Conservation (phyloP, 2,888 invertebrate genomes). For the Scaptomyza tumidula region DNA sequence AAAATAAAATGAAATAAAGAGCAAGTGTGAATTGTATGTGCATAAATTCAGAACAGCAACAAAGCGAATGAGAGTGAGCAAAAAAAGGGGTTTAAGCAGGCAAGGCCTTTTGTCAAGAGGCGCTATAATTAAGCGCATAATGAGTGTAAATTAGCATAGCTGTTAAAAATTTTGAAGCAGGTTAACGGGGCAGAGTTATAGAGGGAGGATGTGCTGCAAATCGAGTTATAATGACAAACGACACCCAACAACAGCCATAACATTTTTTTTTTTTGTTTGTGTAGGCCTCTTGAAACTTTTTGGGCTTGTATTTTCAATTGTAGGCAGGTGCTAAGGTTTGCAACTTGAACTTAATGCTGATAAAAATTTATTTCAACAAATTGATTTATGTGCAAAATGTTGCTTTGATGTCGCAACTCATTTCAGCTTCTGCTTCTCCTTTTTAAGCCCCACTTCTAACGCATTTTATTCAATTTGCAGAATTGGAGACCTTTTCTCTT, state of each 20-base stretch:
- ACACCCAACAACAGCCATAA: conserved; percentile 23
- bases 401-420: conserved; percentile 66
- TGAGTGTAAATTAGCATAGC: conserved; percentile 65
- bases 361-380: conserved; percentile 67
- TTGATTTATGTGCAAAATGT: conserved; percentile 69
- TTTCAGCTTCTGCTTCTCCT: background rate
- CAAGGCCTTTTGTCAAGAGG: conserved; percentile 39
- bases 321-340: conserved; percentile 12
- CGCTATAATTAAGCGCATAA: conserved; percentile 64
- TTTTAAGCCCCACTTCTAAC: background rate
- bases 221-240: conserved; percentile 66
- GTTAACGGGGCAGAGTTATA: background rate
- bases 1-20: background rate
- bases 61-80: conserved; percentile 12
- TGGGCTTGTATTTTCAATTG: background rate
- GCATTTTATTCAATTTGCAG: conserved; percentile 51
- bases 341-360: conserved; percentile 54
- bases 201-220: conserved; percentile 31
- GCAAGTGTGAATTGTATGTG: conserved; percentile 11
- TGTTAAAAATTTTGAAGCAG: conserved; percentile 41
- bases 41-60: conserved; percentile 52
- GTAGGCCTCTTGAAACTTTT: conserved; percentile 26
- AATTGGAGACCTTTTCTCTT: conserved; percentile 35
- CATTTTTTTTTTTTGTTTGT: background rate
- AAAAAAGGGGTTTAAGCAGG: conserved; percentile 9